phyloP scores from a whole-genome alignment of 2,888 invertebrate genomes.

The Gymnosoma rotundatum region DNA sequence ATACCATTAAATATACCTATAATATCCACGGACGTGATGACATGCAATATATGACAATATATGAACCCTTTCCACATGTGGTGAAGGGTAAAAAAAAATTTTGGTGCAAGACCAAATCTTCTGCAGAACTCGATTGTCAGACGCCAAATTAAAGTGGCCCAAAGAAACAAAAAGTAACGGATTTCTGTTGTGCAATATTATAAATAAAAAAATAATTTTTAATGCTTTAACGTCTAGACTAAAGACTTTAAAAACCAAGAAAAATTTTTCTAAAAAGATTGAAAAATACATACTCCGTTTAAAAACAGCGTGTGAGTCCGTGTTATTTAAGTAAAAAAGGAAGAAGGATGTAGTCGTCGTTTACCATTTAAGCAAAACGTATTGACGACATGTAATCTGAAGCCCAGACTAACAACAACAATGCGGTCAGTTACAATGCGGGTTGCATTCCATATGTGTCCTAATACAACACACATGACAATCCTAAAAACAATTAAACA shows the following conservation, averaged over 20 bases:
- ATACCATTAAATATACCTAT: too few relatives aligned
- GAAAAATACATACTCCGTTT: not conserved
- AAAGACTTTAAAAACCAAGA: constrained; percentile 17
- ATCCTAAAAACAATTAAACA: constrained; percentile 17
- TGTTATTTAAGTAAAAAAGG: constrained; percentile 26
- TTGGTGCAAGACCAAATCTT: too few relatives aligned
- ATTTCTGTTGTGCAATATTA: constrained; percentile 47
- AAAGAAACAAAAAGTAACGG: not conserved
- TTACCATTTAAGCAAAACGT: constrained; percentile 58
- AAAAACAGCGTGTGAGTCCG: constrained; percentile 52
- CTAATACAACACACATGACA: constrained; percentile 62
- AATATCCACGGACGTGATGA: too few relatives aligned
- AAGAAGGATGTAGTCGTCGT: constrained; percentile 57
- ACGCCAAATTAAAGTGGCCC: constrained; percentile 35
- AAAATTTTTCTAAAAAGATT: constrained; percentile 1
- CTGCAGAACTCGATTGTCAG: not conserved
- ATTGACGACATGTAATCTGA: constrained; percentile 69
- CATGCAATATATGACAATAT: too few relatives aligned
- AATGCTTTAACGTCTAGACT: constrained; percentile 59
- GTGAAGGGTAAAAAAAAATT: too few relatives aligned
- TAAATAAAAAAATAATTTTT: constrained; percentile 24
- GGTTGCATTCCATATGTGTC: constrained; percentile 63
- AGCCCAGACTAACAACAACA: constrained; percentile 67
- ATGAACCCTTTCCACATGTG: too few relatives aligned
- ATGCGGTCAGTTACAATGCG: constrained; percentile 64